Conservation (phyloP, 2,888 invertebrate genomes). For the Falcaria lacertinaria region DNA sequence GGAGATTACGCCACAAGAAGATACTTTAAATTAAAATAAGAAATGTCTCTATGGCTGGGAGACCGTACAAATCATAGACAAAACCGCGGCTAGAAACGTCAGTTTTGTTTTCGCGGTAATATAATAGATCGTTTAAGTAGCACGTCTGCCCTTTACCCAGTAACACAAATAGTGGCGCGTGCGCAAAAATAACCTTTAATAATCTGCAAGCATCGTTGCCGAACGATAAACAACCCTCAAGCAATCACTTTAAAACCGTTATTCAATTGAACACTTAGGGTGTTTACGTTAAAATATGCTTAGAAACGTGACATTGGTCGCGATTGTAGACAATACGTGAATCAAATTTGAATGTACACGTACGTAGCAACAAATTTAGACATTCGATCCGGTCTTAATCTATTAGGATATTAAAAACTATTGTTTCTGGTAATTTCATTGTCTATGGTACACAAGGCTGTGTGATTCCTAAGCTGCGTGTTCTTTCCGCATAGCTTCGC, state of each 20-base stretch:
- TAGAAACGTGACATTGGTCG: conserved; percentile 64
- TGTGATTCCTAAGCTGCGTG: conserved; percentile 8
- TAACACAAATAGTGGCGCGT: conserved; percentile 59
- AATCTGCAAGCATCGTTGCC: conserved; percentile 15
- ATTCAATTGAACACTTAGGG: conserved; percentile 18
- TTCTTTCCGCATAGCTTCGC: conserved; percentile 29
- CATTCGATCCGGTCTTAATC: conserved; percentile 21
- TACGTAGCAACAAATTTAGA: conserved; percentile 21
- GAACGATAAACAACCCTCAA: conserved; percentile 28
- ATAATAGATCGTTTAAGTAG: conserved; percentile 30
- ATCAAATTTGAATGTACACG: conserved; percentile 48
- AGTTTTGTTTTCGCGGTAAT: conserved; percentile 30
- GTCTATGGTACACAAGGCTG: conserved; percentile 17
- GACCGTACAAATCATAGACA: conserved; percentile 32
- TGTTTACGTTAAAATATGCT: conserved; percentile 35
- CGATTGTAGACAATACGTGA: conserved; percentile 52
- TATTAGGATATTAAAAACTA: conserved; percentile 18
- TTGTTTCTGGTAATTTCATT: conserved; percentile 25
- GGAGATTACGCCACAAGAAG: conserved; percentile 12
- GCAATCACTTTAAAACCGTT: conserved; percentile 25
- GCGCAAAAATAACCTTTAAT: conserved; percentile 45
- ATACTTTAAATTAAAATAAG: conserved; percentile 21
- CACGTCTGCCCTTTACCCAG: conserved; percentile 72
- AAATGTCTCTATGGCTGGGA: conserved; percentile 25
- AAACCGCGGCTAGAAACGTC: conserved; percentile 30